These are phyloP conservation scores for Batillaria attramentaria DNA, from an alignment of 1,140 invertebrate genomes.

Conservation along the genomic window DNA sequence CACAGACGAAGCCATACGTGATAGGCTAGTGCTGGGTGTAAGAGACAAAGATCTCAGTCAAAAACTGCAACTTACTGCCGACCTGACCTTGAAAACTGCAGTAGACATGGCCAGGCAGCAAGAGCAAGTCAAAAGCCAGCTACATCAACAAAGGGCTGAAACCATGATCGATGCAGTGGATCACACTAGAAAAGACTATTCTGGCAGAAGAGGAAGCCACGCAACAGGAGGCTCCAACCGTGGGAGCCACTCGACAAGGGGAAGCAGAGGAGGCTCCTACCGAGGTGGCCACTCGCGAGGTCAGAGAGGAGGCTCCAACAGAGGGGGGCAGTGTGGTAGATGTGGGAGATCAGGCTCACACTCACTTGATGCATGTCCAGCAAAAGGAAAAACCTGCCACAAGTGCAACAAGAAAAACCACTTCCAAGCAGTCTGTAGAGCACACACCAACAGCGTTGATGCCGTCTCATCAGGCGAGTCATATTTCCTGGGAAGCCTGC, in stretches of 20 bases:
- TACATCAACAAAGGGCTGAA: background rate
- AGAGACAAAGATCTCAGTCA: background rate
- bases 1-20: background rate
- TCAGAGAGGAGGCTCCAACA: background rate
- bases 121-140: background rate
- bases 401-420: slow-evolving; percentile 1
- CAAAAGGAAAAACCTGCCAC: background rate
- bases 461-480: background rate
- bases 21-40: no score
- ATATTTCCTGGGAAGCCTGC: background rate
- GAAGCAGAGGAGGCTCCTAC: no score
- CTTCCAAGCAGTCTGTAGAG: background rate
- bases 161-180: background rate
- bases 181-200: no score
- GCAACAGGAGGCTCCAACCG: no score
- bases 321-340: background rate
- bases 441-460: background rate
- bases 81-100: background rate
- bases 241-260: no score
- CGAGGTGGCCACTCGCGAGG: background rate
- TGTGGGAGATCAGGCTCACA: background rate
- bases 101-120: background rate
- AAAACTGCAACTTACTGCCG: background rate
- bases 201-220: no score
- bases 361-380: background rate